phyloP scores from a whole-genome alignment of 2,888 invertebrate species.

The Pharmacophagus antenor region DNA sequence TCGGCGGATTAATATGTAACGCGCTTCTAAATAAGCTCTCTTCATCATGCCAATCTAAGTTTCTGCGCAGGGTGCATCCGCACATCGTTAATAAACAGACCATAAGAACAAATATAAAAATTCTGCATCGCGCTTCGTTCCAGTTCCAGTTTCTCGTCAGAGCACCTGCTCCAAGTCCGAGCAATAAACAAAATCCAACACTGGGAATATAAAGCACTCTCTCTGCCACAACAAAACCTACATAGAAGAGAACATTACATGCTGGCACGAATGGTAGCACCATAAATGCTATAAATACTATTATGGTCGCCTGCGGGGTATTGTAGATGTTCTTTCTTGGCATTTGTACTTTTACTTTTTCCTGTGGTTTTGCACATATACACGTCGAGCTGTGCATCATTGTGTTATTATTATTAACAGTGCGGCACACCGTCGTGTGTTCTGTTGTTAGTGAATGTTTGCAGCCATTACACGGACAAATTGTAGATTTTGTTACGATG shows the following conservation, averaged over 20 bases:
- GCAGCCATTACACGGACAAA: constrained; percentile 84
- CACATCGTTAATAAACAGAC: constrained; percentile 85
- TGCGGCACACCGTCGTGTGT: constrained; percentile 85
- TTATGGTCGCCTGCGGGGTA: constrained; percentile 67
- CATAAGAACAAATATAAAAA: constrained; percentile 73
- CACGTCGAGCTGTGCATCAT: constrained; percentile 77
- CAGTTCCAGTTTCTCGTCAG: constrained; percentile 70
- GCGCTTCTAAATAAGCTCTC: constrained; percentile 96
- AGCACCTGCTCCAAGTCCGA: constrained; percentile 86
- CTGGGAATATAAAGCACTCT: constrained; percentile 97
- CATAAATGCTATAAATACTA: constrained; percentile 88
- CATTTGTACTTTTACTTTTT: constrained; percentile 54
- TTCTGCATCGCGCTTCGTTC: constrained; percentile 61
- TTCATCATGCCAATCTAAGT: constrained; percentile 95
- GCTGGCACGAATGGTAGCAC: constrained; percentile 97
- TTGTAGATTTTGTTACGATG: constrained; percentile 55
- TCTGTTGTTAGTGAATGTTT: constrained; percentile 84
- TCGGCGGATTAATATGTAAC: constrained; percentile 96
- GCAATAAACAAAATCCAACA: constrained; percentile 94
- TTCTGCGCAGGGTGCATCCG: constrained; percentile 89
- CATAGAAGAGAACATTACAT: constrained; percentile 97
- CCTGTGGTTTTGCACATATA: constrained; percentile 59
- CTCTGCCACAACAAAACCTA: constrained; percentile 98
- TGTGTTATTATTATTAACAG: constrained; percentile 86
- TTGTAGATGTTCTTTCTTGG: constrained; percentile 58